These are phyloP conservation scores for Hystrix brachyura DNA, from an alignment of 2,113 vertebrate genomes.

Conservation along the genomic window DNA sequence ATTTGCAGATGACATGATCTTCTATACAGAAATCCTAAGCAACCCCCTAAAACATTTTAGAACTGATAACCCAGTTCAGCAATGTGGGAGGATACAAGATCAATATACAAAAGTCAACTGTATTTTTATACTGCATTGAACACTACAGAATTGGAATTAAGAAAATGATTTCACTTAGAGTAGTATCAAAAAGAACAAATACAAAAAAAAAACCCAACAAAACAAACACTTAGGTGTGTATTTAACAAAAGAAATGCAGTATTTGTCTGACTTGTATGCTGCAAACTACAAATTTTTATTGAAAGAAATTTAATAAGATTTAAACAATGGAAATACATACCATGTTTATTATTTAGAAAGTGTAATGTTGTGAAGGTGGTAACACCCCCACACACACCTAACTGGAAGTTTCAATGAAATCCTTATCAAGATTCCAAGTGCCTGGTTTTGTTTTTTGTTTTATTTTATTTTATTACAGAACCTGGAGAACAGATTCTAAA, in stretches of 20 bases:
- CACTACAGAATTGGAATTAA: background rate
- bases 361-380: background rate
- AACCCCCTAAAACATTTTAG: slow-evolving; percentile 15
- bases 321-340: background rate
- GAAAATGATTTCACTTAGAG: slow-evolving; percentile 26
- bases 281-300: background rate
- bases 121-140: background rate
- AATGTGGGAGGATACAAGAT: background rate
- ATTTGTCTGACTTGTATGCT: background rate
- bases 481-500: slow-evolving; percentile 19
- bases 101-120: background rate
- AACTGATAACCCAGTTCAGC: background rate
- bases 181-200: background rate
- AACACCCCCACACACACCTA: background rate
- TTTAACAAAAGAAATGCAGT: slow-evolving; percentile 49
- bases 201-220: background rate
- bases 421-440: background rate
- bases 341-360: background rate
- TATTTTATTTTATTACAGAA: background rate
- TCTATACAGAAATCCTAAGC: slow-evolving; percentile 5
- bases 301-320: slow-evolving; percentile 33
- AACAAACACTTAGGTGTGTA: background rate
- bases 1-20: slow-evolving; percentile 16
- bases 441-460: background rate
- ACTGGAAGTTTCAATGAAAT: background rate